Conservation (phyloP, 1,140 invertebrate genomes). For the Aporrectodea caliginosa region DNA sequence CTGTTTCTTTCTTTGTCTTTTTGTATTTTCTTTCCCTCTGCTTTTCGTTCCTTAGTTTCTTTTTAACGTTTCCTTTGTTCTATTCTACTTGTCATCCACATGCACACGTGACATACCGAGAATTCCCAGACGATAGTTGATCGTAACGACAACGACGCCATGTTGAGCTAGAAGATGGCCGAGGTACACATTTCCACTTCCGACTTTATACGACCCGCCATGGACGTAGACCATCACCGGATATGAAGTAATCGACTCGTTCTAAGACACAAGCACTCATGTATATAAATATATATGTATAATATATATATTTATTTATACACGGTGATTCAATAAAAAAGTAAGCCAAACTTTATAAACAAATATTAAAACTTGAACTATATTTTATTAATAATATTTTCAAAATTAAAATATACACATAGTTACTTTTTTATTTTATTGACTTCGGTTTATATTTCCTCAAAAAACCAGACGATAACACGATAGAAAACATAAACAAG, state of each 20-base stretch:
- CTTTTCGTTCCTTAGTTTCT: neutral
- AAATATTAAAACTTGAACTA: too few relatives aligned
- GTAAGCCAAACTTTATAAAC: too few relatives aligned
- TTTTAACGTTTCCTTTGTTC: neutral
- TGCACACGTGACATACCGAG: constrained; percentile 34
- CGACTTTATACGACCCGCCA: constrained; percentile 32
- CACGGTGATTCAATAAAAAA: too few relatives aligned
- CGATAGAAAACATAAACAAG: too few relatives aligned
- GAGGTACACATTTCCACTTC: constrained; percentile 29
- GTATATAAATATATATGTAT: too few relatives aligned
- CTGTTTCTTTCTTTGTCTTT: neutral
- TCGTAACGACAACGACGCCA: constrained; percentile 33
- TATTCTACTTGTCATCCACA: neutral
- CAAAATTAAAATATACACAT: too few relatives aligned
- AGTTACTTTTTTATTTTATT: too few relatives aligned
- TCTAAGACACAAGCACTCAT: too few relatives aligned
- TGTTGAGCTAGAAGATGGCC: constrained; percentile 27
- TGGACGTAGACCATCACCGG: constrained; percentile 35
- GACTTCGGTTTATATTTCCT: too few relatives aligned
- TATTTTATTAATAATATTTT: too few relatives aligned
- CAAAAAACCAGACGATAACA: too few relatives aligned
- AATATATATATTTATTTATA: too few relatives aligned
- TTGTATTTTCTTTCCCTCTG: neutral
- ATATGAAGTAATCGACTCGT: neutral
- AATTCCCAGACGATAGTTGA: constrained; percentile 33